phyloP scores from a whole-genome alignment of 1,140 invertebrate species.

The Drosophila subpulchrella region DNA sequence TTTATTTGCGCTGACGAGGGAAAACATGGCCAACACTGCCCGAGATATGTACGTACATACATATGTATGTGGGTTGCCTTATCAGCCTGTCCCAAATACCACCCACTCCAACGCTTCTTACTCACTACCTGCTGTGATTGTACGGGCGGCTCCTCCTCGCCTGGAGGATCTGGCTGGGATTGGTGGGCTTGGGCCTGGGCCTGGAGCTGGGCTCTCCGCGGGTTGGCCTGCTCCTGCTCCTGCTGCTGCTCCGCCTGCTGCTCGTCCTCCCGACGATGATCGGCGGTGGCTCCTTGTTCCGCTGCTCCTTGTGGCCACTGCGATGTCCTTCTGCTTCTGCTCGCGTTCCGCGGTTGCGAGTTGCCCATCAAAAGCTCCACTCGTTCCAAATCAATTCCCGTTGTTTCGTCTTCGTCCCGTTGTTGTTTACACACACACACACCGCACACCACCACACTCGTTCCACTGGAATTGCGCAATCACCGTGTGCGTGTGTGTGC shows the following conservation, averaged over 20 bases:
- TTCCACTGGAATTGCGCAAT: slow-evolving; percentile 29
- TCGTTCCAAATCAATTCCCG: slow-evolving; percentile 35
- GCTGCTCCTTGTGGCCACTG: slow-evolving; percentile 42
- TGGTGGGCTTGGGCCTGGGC: neutral
- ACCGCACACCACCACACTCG: slow-evolving; percentile 14
- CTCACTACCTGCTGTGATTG: slow-evolving; percentile 37
- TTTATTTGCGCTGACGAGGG: slow-evolving; percentile 9
- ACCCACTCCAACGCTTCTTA: neutral
- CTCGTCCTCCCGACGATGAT: slow-evolving; percentile 29
- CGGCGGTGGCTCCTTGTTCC: slow-evolving; percentile 31
- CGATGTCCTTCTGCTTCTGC: slow-evolving; percentile 38
- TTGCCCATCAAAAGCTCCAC: slow-evolving; percentile 61
- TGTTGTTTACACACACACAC: slow-evolving; percentile 39
- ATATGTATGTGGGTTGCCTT: slow-evolving; percentile 13
- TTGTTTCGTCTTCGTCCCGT: slow-evolving; percentile 18
- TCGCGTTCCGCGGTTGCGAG: slow-evolving; percentile 41
- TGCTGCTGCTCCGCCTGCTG: neutral
- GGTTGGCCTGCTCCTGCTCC: neutral
- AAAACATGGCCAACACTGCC: slow-evolving; percentile 23
- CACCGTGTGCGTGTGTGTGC: slow-evolving; percentile 6
- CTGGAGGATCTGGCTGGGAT: slow-evolving; percentile 11
- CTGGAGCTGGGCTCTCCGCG: neutral
- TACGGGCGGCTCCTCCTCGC: slow-evolving; percentile 18
- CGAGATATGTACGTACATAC: neutral
- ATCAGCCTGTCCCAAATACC: slow-evolving; percentile 35